Conservation (phyloP, 2,113 vertebrate species). For the Leptobrachium leishanense region DNA sequence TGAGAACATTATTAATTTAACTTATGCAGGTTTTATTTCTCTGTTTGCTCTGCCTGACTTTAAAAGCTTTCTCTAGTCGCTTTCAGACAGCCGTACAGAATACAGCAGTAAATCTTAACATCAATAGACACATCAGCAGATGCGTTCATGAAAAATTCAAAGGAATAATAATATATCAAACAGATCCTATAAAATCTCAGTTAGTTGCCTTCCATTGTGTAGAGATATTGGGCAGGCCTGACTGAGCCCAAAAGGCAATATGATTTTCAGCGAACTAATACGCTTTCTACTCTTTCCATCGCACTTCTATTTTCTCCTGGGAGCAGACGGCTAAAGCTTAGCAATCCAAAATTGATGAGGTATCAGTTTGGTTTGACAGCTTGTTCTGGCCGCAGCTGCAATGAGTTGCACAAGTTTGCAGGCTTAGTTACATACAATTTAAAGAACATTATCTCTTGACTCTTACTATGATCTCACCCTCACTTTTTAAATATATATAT, state of each 20-base stretch:
- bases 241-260: conserved; percentile 54
- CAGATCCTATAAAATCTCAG: conserved; percentile 50
- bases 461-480: no score
- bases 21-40: no score
- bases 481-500: no score
- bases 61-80: no score
- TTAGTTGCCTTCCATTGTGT: conserved; percentile 48
- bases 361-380: conserved; percentile 66
- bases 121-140: conserved; percentile 71
- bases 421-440: not conserved
- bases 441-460: no score
- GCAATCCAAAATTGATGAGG: conserved; percentile 66
- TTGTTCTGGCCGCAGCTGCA: conserved; percentile 65
- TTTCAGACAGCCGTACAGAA: no score
- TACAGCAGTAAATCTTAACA: conserved; percentile 32
- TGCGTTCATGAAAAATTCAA: conserved; percentile 89
- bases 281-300: conserved; percentile 47
- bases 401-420: conserved; percentile 49
- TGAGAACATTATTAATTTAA: no score
- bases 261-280: conserved; percentile 54
- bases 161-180: conserved; percentile 64
- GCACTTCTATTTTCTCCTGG: conserved; percentile 55
- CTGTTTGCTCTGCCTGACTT: no score
- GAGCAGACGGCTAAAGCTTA: conserved; percentile 62
- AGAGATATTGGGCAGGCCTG: conserved; percentile 46